These are phyloP conservation scores for Molorchus minor DNA, from an alignment of 2,888 invertebrate genomes.

Conservation along the genomic window DNA sequence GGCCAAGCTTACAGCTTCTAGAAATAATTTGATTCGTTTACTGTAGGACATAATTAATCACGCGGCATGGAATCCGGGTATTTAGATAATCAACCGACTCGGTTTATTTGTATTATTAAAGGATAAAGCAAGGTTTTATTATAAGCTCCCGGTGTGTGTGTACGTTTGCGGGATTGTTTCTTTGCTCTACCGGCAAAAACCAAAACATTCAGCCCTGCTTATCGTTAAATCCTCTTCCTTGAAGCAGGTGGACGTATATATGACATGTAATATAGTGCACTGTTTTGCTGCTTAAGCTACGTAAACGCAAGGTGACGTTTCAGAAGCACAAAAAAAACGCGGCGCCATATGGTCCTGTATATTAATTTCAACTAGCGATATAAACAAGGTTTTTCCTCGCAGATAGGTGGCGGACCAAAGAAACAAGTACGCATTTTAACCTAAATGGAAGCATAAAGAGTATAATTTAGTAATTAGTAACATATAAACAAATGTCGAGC, in stretches of 20 bases:
- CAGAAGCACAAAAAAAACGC: constrained; percentile 14
- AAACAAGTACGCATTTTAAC: constrained; percentile 17
- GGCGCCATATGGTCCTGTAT: constrained; percentile 20
- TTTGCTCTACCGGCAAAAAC: constrained; percentile 21
- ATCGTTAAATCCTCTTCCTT: constrained; percentile 22
- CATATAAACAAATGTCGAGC: constrained; percentile 42
- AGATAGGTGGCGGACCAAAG: constrained; percentile 15
- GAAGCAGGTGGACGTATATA: constrained; percentile 24
- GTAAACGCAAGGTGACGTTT: constrained; percentile 27
- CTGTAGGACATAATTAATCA: constrained; percentile 22
- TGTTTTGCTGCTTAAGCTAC: constrained; percentile 30
- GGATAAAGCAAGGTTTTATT: constrained; percentile 16
- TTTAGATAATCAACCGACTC: constrained; percentile 16
- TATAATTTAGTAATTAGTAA: constrained; percentile 38
- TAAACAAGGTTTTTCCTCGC: constrained; percentile 1
- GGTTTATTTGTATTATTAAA: constrained; percentile 26
- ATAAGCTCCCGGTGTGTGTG: constrained; percentile 16
- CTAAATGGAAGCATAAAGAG: constrained; percentile 10
- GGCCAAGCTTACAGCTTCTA: neutral
- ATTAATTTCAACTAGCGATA: neutral
- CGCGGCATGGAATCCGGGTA: constrained; percentile 23
- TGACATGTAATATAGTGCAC: constrained; percentile 26
- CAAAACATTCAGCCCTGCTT: constrained; percentile 20
- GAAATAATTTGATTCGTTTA: constrained; percentile 17
- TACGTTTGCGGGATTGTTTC: constrained; percentile 13